Base-by-base conservation (phyloP, 2,888 invertebrate species). In the Strigamia transsilvanica region DNA sequence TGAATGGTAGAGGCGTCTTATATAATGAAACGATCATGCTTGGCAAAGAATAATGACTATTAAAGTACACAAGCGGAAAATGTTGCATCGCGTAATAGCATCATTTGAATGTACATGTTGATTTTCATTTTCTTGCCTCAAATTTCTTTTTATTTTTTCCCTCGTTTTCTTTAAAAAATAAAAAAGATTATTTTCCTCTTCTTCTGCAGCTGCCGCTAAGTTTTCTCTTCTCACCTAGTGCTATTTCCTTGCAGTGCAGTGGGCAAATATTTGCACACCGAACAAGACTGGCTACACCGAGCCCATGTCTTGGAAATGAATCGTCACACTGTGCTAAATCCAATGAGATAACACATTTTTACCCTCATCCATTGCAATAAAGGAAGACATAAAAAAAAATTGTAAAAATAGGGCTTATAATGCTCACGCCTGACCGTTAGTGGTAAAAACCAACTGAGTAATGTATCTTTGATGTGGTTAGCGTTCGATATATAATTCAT, bases 21-120 rank as follows among this genome's bases (percentile, higher is more conserved):
- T 66, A 32, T 66, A 66, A 66, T 66, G 66, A 66, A 66, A 66
- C 66, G 66, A 66, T 23, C 66, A 66, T 66, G 66, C 66, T 66
- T 66, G 66, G 66, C 66, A 66, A 66, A 66, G 66, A 66, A 32
- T 66, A 66, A 66, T 66, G 66, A 66, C 66, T 23, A 66, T 66
- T 66, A 66, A 66, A 66, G 66, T 66, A 66, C 66, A 27, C 66
- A 23, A 66, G 66, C 27, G 66, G 66, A 66, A 66, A 66, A 66
- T 66, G 66, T 66, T 66, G 23, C 66, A 12, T 51, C 66, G 12
- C 66, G 32, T 66, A 66, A 66, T 32, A 66, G 66, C 66, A 66
- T 66, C 66, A 66, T 66, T 32, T 27, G 66, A 34, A 34, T 66
- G 66, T 66, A 27, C 6, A 66, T 66, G 23, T 66, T 66, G 27